Conservation (phyloP, 1,140 invertebrate genomes). For the Caenorhabditis brenneri region DNA sequence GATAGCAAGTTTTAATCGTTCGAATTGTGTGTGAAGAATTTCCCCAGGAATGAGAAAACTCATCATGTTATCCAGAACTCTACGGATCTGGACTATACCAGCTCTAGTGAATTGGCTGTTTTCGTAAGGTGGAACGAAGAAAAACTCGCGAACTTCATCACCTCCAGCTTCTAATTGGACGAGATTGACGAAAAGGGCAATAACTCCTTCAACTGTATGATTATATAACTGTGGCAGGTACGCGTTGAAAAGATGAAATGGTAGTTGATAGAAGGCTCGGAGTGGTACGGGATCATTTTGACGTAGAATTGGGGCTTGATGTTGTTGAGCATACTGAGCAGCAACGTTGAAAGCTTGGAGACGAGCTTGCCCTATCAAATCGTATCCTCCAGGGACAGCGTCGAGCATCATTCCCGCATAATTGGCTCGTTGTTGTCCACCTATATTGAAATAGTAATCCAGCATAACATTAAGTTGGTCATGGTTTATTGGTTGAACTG, state of each 20-base stretch:
- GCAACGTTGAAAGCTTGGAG: neutral
- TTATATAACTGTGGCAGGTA: no score
- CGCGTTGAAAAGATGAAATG: neutral
- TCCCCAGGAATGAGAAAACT: neutral
- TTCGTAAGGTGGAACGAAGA: neutral
- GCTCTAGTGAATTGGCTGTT: neutral
- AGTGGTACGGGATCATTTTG: neutral
- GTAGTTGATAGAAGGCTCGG: neutral
- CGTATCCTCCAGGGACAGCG: no score
- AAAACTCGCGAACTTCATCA: neutral
- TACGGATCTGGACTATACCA: neutral
- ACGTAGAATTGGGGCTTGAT: neutral
- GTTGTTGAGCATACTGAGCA: neutral
- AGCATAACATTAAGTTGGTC: no score
- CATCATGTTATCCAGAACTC: neutral
- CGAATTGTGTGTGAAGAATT: no score
- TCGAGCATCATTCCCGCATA: no score
- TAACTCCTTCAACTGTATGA: neutral
- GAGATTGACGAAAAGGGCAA: neutral
- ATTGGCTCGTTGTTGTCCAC: no score
- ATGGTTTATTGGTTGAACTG: no score
- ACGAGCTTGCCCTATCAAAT: no score
- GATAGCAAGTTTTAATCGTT: no score
- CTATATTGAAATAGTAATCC: no score
- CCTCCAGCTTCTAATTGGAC: neutral